Evolutionary conservation across 2,888 invertebrate genomes (phyloP), one percentile per base, ranked within the genome.

Genomic region (Torymus auratus): DNA sequence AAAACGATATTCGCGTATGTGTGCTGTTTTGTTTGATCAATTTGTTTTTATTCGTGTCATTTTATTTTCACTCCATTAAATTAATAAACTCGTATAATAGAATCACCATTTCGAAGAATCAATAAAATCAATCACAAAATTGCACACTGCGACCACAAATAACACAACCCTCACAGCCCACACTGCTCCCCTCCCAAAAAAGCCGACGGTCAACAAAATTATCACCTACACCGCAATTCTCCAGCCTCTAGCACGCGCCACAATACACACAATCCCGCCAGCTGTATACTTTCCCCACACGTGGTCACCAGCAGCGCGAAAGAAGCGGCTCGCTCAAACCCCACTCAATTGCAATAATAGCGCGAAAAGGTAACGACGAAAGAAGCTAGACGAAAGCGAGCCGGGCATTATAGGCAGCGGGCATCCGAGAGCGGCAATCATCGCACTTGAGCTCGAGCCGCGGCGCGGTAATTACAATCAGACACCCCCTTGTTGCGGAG

Each of bases 391-490:
- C 55, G 77, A 56, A 69, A 80, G 80, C 67, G 76, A 67, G 68
- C 76, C 72, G 56, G 62, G 50, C 60, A 62, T 69, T 78, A 73
- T 68, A 50, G 67, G 65, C 68, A 70, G 75, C 65, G 85, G 87
- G 85, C 83, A 90, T 86, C 86, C 83, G 90, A 90, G 89, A 89
- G 87, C 86, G 88, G 88, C 90, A 89, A 91, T 90, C 87, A 90
- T 87, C 86, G 86, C 89, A 89, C 90, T 90, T 90, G 90, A 91
- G 89, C 90, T 90, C 90, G 90, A 91, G 89, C 85, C 86, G 15
- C 41, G 58, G 23, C n/a, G 28, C 89, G 89, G 90, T 90, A 90
- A 91, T 91, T 91, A 90, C 90, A 90, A 91, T 90, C 87, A 89
- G 89, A 90, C 89, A 89, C 90, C 89, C 88, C 72, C 80, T 72